These are phyloP conservation scores for Belgica antarctica DNA, from an alignment of 2,888 invertebrate genomes.

Conservation along the genomic window DNA sequence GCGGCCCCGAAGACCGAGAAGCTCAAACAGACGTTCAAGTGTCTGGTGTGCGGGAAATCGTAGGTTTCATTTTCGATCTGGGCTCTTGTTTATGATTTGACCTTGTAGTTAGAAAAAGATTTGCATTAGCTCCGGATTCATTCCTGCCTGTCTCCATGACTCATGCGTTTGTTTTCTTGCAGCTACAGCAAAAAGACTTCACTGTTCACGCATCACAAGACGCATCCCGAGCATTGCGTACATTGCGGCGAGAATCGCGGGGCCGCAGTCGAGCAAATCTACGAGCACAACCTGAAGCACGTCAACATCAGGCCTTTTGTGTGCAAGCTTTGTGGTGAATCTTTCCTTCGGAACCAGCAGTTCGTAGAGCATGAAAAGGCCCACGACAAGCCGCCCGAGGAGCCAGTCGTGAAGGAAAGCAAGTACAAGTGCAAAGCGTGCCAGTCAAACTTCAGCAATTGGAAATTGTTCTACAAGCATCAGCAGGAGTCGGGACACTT, in stretches of 20 bases:
- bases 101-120: neutral
- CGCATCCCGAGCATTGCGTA: conserved; percentile 39
- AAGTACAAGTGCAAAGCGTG: conserved; percentile 42
- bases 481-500: conserved; percentile 39
- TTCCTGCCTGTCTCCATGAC: neutral
- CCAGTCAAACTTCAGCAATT: conserved; percentile 27
- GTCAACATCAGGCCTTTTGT: conserved; percentile 34
- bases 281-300: conserved; percentile 39
- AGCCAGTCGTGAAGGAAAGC: conserved; percentile 28
- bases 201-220: conserved; percentile 40
- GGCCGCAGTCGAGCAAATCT: conserved; percentile 23
- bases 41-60: conserved; percentile 41
- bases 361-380: conserved; percentile 39
- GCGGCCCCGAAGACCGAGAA: conserved; percentile 14
- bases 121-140: conserved; percentile 28
- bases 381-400: conserved; percentile 29
- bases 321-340: conserved; percentile 37
- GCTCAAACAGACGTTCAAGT: conserved; percentile 36
- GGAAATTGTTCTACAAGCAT: conserved; percentile 42
- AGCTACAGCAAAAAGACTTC: conserved; percentile 42
- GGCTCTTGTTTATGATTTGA: conserved; percentile 21
- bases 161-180: neutral
- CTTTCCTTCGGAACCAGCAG: conserved; percentile 37
- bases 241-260: conserved; percentile 43
- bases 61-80: conserved; percentile 27